Evolutionary conservation across 23 tunicate genomes (phyloP), one percentile per base, ranked within the genome.

Genomic region (Clavelina lepadiformis): DNA sequence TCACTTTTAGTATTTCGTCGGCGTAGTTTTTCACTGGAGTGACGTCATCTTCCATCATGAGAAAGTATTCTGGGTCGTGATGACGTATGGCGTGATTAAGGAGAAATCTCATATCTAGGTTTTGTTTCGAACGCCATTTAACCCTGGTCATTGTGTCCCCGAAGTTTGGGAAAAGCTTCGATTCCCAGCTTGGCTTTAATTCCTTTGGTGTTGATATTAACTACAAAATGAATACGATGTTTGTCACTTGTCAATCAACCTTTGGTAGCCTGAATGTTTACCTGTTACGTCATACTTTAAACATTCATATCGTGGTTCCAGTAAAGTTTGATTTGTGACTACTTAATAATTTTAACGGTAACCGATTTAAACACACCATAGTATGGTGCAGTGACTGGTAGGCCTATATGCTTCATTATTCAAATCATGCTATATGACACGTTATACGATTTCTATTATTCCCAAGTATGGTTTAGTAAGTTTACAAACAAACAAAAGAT

Each of bases 21-120:
- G 51, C 51, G 60, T 68, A 68, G 59, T 51, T 51, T 49, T 49
- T 51, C 0, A 59, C 29, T 5, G 85, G 70, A 27, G 44, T 32
- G 2, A 79, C 85, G 61, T 79, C 85, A 58, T 79, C 85, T 45
- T 79, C 85, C 85, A 79, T 69, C 85, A 79, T 79, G 26, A 79
- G 60, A 60, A 47, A 79, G 25, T 55, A 79, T 32, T 41, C 28
- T 19, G 85, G 61, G 21, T 69, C 54, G 3, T 69, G 23, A 38
- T 69, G 64, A 1, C 73, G 60, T 25, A 71, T 53, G 33, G 69
- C 46, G 34, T 79, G 69, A 29, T 64, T 68, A 76, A 79, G 69
- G 23, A 79, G 50, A 59, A 68, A 79, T 20, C 38, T 44, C 73
- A 47, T 60, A 27, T 79, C 85, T 26, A 79, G 51, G 33, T 79